Evolutionary conservation across 2,797 vertebrate species (phyloP).

Genomic region (Antrozous pallidus): DNA sequence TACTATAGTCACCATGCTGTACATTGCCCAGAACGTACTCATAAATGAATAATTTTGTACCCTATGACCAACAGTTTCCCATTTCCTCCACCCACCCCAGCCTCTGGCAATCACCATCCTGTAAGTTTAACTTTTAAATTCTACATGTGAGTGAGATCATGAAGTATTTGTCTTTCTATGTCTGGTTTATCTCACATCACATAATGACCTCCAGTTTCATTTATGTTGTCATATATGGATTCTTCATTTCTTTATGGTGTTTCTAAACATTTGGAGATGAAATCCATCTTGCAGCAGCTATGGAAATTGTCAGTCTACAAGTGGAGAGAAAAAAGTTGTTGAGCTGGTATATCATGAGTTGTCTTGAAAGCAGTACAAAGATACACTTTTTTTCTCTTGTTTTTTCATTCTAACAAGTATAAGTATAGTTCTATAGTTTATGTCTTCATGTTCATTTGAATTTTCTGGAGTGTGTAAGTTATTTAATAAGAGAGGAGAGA

Average conservation of each 20-base stretch:
- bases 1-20: neutral
- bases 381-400: neutral
- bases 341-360: neutral
- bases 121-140: neutral
- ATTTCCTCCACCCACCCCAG: neutral
- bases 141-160: neutral
- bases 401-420: neutral
- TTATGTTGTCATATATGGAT: neutral
- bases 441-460: neutral
- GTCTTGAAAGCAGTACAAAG: neutral
- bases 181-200: slow-evolving; percentile 29
- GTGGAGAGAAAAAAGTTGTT: neutral
- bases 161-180: neutral
- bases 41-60: neutral
- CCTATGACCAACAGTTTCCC: neutral
- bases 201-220: neutral
- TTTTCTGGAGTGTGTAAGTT: neutral
- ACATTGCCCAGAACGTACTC: neutral
- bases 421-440: neutral
- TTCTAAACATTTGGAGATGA: neutral
- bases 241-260: neutral
- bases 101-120: neutral
- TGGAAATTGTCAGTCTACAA: neutral
- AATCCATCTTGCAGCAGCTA: neutral
- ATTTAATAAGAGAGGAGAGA: neutral